These are phyloP conservation scores for Nomia melanderi DNA, from an alignment of 1,140 invertebrate genomes.

Conservation along the genomic window DNA sequence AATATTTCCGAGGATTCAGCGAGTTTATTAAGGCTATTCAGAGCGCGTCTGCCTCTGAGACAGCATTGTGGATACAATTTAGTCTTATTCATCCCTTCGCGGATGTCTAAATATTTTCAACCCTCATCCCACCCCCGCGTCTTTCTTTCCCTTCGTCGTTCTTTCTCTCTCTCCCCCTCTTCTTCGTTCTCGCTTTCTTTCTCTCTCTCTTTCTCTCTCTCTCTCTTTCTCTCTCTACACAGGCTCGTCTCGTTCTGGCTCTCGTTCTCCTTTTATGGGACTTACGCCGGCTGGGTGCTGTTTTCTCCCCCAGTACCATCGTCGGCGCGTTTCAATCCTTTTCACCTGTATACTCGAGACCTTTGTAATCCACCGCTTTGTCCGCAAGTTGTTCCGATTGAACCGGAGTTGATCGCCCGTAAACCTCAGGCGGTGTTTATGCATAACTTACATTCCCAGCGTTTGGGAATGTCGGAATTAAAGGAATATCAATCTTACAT, in stretches of 20 bases:
- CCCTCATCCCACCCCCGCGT: slow-evolving; percentile 57
- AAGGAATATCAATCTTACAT: no score
- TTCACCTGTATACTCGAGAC: background rate
- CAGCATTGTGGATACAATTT: slow-evolving; percentile 81
- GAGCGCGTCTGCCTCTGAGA: slow-evolving; percentile 76
- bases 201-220: slow-evolving; percentile 22
- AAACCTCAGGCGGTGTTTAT: no score
- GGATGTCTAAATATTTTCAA: slow-evolving; percentile 81
- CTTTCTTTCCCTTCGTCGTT: slow-evolving; percentile 27
- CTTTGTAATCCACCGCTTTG: background rate
- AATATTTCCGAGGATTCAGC: slow-evolving; percentile 80
- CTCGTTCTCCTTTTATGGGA: slow-evolving; percentile 25
- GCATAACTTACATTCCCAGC: no score
- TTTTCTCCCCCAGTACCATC: background rate
- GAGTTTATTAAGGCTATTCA: slow-evolving; percentile 82
- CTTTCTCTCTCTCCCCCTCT: slow-evolving; percentile 10
- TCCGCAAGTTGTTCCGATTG: no score
- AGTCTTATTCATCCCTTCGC: slow-evolving; percentile 79
- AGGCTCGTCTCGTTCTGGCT: background rate
- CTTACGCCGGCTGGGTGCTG: slow-evolving; percentile 17
- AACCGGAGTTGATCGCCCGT: no score
- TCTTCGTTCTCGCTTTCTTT: background rate
- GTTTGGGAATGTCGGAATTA: no score
- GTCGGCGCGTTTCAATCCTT: slow-evolving; percentile 24
- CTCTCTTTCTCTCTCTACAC: slow-evolving; percentile 20